A percentile compares a stretch with the other conserved stretches of the same genome.
These are phyloP conservation scores for Siphamia tubifer DNA, from an alignment of 2,113 vertebrate species.

Conservation along the genomic window DNA sequence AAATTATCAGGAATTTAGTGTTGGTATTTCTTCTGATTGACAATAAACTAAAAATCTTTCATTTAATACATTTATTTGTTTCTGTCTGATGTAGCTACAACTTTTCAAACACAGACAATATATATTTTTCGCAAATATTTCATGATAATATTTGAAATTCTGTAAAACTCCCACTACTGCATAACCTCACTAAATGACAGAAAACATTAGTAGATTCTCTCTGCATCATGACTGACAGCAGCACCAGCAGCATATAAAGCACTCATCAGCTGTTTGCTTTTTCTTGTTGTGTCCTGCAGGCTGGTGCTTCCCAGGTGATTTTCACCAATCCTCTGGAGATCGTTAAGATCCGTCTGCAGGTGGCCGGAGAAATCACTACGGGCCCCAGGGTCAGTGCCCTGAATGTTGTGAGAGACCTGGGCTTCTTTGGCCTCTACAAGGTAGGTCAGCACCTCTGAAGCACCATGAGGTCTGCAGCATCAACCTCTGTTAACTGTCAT, in stretches of 20 bases:
- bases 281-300: constrained; percentile 76
- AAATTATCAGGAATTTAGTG: too few species aligned
- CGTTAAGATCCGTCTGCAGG: constrained; percentile 98
- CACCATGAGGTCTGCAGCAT: constrained; percentile 28
- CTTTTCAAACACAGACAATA: too few species aligned
- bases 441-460: constrained; percentile 78
- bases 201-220: too few species aligned
- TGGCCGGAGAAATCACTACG: constrained; percentile 97
- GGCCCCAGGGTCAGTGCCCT: constrained; percentile 94
- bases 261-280: background rate
- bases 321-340: constrained; percentile 99
- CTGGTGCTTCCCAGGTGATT: constrained; percentile 96
- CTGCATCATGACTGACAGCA: too few species aligned
- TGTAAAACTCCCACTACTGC: too few species aligned
- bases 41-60: too few species aligned
- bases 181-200: background rate
- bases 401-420: constrained; percentile 89
- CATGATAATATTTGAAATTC: too few species aligned
- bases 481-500: constrained; percentile 37
- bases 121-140: too few species aligned
- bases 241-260: constrained; percentile 7
- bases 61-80: too few species aligned
- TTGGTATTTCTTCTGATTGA: too few species aligned
- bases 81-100: too few species aligned
- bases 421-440: constrained; percentile 98